Conservation (phyloP, 2,797 vertebrate species). For the Alcedo quadribrachys region DNA sequence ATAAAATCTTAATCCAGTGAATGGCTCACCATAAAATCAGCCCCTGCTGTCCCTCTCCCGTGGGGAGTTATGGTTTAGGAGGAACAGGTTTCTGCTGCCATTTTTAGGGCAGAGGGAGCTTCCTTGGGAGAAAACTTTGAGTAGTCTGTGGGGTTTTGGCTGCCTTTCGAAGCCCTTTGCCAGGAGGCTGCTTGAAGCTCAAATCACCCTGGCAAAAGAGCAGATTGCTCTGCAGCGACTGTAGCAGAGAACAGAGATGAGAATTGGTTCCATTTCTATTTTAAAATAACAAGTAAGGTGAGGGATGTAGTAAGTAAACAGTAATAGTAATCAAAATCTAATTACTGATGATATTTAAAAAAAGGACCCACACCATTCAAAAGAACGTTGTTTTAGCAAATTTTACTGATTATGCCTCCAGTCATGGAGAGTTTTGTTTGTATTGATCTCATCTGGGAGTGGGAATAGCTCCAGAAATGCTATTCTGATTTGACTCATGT, state of each 20-base stretch:
- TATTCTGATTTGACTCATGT: not conserved
- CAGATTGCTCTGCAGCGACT: not conserved
- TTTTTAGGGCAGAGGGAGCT: not conserved
- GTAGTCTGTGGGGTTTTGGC: not conserved
- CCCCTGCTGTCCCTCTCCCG: accelerated
- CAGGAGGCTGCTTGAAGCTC: not conserved
- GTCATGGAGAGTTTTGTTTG: slow-evolving; percentile 26
- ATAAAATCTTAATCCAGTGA: not conserved
- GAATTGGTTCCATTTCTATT: not conserved
- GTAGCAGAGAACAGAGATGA: not conserved
- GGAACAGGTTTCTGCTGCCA: not conserved
- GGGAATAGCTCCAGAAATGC: not conserved
- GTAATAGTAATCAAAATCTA: not conserved
- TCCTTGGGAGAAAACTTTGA: not conserved
- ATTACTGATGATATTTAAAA: slow-evolving; percentile 24
- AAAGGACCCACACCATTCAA: not conserved
- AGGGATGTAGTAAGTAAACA: not conserved
- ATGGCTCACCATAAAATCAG: not conserved
- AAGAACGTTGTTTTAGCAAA: not conserved
- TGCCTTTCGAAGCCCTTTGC: not conserved
- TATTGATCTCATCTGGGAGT: not conserved
- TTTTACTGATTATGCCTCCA: slow-evolving; percentile 8
- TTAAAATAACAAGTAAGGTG: accelerated
- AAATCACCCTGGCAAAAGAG: not conserved
- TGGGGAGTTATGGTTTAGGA: accelerated